Conservation (phyloP, 2,888 invertebrate species). For the Xestia xanthographa region DNA sequence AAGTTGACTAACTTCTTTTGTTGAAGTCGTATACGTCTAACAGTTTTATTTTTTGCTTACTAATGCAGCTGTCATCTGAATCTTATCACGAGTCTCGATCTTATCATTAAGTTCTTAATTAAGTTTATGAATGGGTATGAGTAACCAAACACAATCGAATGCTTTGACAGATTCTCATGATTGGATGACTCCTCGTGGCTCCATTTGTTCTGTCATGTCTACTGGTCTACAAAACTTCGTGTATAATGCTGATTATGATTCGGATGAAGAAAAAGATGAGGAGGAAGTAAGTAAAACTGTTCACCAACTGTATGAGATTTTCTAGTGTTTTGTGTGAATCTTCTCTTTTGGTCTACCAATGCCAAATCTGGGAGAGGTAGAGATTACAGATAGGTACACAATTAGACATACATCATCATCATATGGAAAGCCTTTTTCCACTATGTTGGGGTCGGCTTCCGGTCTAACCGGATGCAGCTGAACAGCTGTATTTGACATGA, state of each 20-base stretch:
- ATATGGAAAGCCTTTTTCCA: neutral
- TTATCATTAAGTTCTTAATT: neutral
- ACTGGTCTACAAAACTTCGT: slow-evolving; percentile 83
- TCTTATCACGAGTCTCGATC: too few species aligned
- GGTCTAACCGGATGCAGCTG: neutral
- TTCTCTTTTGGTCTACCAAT: neutral
- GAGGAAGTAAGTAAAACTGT: slow-evolving; percentile 77
- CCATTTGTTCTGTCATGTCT: slow-evolving; percentile 85
- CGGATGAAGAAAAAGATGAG: slow-evolving; percentile 80
- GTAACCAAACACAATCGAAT: neutral
- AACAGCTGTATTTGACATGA: neutral
- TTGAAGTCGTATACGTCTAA: neutral
- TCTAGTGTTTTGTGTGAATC: neutral
- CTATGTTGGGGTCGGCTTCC: neutral
- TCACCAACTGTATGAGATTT: neutral
- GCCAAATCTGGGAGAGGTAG: neutral
- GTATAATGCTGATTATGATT: slow-evolving; percentile 80
- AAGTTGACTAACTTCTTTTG: neutral
- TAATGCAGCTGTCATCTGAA: too few species aligned
- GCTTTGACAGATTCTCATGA: slow-evolving; percentile 81
- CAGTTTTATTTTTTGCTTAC: neutral
- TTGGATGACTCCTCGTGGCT: slow-evolving; percentile 87
- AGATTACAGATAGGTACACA: neutral
- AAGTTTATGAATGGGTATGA: neutral
- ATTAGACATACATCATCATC: neutral